A percentile compares a stretch with the other conserved stretches of the same genome.
phyloP scores from a whole-genome alignment of 2,888 invertebrate genomes.

The Cosmia trapezina region DNA sequence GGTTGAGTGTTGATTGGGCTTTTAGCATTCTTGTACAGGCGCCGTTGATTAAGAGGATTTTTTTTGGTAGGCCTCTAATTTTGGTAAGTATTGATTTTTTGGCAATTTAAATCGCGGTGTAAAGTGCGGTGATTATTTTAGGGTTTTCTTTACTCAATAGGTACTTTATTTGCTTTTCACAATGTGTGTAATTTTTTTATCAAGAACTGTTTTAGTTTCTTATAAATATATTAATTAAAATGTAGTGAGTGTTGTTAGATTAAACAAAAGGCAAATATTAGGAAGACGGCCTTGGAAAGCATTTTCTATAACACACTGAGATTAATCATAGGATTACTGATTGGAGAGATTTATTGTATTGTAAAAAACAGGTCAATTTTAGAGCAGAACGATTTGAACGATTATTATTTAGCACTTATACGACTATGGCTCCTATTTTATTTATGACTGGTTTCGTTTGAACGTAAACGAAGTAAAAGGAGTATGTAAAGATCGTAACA shows the following conservation, averaged over 20 bases:
- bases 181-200: too few species aligned
- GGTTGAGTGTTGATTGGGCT: constrained; percentile 59
- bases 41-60: constrained; percentile 43
- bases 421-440: too few species aligned
- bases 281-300: background rate
- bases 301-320: background rate
- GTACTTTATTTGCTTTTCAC: too few species aligned
- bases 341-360: background rate
- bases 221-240: too few species aligned
- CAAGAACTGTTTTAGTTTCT: too few species aligned
- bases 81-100: background rate
- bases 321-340: background rate
- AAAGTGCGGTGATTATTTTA: too few species aligned
- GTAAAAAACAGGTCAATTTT: background rate
- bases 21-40: constrained; percentile 39
- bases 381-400: background rate
- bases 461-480: too few species aligned
- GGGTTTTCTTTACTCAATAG: background rate
- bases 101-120: too few species aligned
- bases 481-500: too few species aligned
- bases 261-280: background rate
- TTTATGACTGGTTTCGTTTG: background rate
- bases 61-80: background rate
- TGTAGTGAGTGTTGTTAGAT: background rate
- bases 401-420: background rate